These are phyloP conservation scores for Lagocephalus sceleratus DNA, from an alignment of 2,797 vertebrate genomes.

Conservation along the genomic window DNA sequence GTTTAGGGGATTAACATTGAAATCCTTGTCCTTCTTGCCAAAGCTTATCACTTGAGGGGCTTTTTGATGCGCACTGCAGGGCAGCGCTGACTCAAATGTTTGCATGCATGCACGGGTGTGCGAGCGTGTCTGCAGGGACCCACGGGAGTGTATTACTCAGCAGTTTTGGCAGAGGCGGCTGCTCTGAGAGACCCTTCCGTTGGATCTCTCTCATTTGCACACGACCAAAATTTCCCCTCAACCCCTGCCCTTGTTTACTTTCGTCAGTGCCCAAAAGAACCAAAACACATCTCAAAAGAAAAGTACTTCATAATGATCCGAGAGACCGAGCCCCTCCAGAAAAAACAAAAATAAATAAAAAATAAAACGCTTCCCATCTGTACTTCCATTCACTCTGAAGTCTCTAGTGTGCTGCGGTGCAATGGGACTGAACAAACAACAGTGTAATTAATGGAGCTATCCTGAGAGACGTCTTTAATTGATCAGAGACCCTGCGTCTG, in stretches of 20 bases:
- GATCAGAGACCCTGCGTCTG: slow-evolving; percentile 55
- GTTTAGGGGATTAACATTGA: slow-evolving; percentile 74
- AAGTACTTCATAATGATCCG: slow-evolving; percentile 21
- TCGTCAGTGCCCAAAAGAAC: slow-evolving; percentile 15
- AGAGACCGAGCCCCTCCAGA: slow-evolving; percentile 15
- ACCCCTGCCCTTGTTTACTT: slow-evolving; percentile 5
- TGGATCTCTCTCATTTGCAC: slow-evolving; percentile 21
- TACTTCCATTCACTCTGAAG: slow-evolving; percentile 22
- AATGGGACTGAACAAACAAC: slow-evolving; percentile 48
- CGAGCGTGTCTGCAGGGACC: slow-evolving; percentile 45
- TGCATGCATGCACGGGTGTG: slow-evolving; percentile 24
- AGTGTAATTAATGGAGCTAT: slow-evolving; percentile 63
- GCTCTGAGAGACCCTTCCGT: slow-evolving; percentile 34
- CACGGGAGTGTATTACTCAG: slow-evolving; percentile 60
- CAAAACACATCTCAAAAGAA: too few relatives aligned
- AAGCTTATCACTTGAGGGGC: slow-evolving; percentile 69
- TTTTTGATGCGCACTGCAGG: slow-evolving; percentile 54
- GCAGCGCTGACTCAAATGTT: slow-evolving; percentile 56
- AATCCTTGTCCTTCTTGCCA: slow-evolving; percentile 60
- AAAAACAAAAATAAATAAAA: too few relatives aligned
- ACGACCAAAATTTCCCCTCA: slow-evolving; percentile 17
- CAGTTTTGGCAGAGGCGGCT: slow-evolving; percentile 49
- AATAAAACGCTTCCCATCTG: slow-evolving; percentile 28
- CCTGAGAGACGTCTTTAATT: slow-evolving; percentile 61
- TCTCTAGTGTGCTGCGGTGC: slow-evolving; percentile 33